Evolutionary conservation across 2,797 vertebrate species (phyloP), one percentile per base, ranked within the genome.

Genomic region (Silurus lanzhouensis): DNA sequence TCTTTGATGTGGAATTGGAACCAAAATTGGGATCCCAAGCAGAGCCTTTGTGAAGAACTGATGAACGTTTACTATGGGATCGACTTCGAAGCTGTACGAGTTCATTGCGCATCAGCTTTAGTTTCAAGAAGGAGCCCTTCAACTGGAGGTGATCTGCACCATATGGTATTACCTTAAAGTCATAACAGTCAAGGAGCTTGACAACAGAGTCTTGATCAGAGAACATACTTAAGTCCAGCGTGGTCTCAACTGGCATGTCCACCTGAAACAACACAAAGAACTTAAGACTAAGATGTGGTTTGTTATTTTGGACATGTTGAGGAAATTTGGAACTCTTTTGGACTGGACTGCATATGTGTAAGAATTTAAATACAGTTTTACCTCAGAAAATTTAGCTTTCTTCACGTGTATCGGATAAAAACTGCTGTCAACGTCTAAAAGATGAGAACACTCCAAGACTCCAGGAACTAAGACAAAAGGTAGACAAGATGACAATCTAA

Each of bases 221-320:
- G 82, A 95, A 95, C 55, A 8, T 0, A 0, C 13, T 20, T n/a
- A 94, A 1, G 70, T 89, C 64, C 1, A 96, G 44, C 0, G 52
- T 88, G 0, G 94, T 91, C 79, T 91, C 89, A 17, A 91, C 92
- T 4, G 74, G 89, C 85, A 94, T 85, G 77, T 95, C 92, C 88
- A 94, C 90, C 95, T 96, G 84, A 57, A 82, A 87, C 31, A 87
- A 82, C 1, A 25, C 15, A 74, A 6, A 87, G 0, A 81, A 63
- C 12, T 46, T 79, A 61, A 79, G 38, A 5, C 31, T n/a, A 63
- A 46, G 10, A 79, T 15, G 38, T 14, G 6, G 6, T 80, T 64
- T 52, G 48, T 27, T 19, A 17, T 48, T 64, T 80, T 13, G 20
- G 15, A n/a, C 13, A n/a, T 44, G 17, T 44, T 63, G 6, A 63